Evolutionary conservation across 2,888 invertebrate species (phyloP), one percentile per base, ranked within the genome.

Genomic region (Scelioninae gen. 1): DNA sequence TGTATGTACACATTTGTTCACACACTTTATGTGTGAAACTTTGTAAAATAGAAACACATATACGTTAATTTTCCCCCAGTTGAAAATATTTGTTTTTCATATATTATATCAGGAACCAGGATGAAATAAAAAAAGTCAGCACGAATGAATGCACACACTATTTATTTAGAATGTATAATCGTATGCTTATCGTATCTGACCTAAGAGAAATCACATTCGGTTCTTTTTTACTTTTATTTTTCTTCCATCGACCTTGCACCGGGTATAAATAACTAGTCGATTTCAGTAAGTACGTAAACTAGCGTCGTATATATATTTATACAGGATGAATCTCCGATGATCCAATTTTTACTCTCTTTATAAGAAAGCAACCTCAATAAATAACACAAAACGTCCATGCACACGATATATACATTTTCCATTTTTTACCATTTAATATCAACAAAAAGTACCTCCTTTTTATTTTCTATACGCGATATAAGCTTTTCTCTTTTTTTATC

Each of bases 161-260:
- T 91, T 91, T 92, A 92, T 92, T 92, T 91, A 89, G 88, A 92
- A 91, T 91, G 89, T 89, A 92, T 90, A 90, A 90, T 90, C 88
- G 88, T 90, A 90, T 89, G 90, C 88, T 90, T 90, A 91, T 90
- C 88, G 90, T 91, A 90, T 86, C 88, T 92, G 90, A 88, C 87
- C 89, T 90, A 91, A 90, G 89, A 86, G 88, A 88, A 91, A 91
- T 91, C 90, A 91, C 90, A 91, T 90, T 90, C 87, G 88, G 88
- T 88, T 82, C 85, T 82, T 85, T 32, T 85, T 85, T 78, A 84
- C 85, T 82, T 75, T 63, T 83, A 80, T 82, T 81, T 79, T 85
- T 83, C 80, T 85, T 84, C 76, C 82, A 85, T 87, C 85, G 86
- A 87, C 86, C 86, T 89, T 88, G 87, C 88, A 89, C 88, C 88